Base-by-base conservation (phyloP, 2,797 vertebrate species). In the Dendrocincla fuliginosa region DNA sequence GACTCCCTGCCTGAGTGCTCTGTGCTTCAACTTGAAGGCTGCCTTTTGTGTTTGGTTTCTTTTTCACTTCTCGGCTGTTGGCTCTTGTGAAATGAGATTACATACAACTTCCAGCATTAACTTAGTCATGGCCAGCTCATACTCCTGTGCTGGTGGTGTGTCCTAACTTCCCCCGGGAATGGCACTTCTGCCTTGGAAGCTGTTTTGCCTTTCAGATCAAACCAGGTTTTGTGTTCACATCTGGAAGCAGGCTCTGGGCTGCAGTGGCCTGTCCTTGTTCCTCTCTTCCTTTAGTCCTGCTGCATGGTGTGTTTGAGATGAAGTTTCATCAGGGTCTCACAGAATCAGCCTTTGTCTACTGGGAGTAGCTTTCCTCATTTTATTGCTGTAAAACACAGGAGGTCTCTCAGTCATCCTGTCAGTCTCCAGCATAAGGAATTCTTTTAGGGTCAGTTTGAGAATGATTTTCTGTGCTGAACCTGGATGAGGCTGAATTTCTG, bases 121-220 rank as follows among this genome's bases (percentile, higher is more conserved):
- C n/a, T 89, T 22, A 28, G 10, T 77, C 60, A 6, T 1, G 11
- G 35, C 8, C 56, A 41, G 13, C 3, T 30, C 15, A 8, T 32
- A 4, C 64, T 70, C 32, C 1, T 2, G 13, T 41, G 59, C 42
- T 32, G 6, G 0, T 32, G 27, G 2, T 4, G 22, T 64, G 49
- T 18, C 50, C 10, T 35, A 3, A 22, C 57, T 75, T 60, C 5
- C 42, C 24, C 4, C 56, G 50, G 39, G 24, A 71, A 0, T 14
- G 47, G 35, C 14, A 5, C 25, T 80, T 85, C 68, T 80, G 35
- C 35, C 55, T 35, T 46, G 33, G 20, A 10, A 6, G 52, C 25
- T 28, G 37, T 13, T 86, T 33, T 89, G 44, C 39, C n/a, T 68
- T 30, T 49, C 42, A 25, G 35, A 30, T 13, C n/a, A 32, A 6